A percentile compares a stretch with the other conserved stretches of the same genome.
These are phyloP conservation scores for Drosophila mercatorum DNA, from an alignment of 2,888 invertebrate genomes.

Conservation along the genomic window DNA sequence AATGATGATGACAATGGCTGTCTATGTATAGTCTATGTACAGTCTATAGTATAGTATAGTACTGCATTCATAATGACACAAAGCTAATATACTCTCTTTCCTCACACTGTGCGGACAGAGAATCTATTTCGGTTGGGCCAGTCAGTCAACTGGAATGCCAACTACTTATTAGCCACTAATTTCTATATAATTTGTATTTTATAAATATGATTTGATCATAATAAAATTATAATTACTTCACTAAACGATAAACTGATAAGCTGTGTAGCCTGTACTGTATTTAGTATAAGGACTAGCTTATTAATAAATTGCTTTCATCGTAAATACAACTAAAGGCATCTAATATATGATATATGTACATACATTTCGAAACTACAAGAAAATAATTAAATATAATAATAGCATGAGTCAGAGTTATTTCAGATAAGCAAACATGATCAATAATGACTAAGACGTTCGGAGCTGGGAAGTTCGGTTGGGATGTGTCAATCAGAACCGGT, in stretches of 20 bases:
- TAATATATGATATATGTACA: no score
- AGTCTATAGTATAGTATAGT: no score
- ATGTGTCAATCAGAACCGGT: conserved; percentile 37
- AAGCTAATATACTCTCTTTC: neutral
- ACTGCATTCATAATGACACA: neutral
- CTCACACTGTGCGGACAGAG: neutral
- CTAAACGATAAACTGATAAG: neutral
- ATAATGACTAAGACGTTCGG: conserved; percentile 43
- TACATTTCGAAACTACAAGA: neutral
- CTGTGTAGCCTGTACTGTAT: no score
- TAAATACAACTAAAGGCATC: neutral
- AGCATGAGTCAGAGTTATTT: conserved; percentile 39
- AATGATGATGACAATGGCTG: no score
- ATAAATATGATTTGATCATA: neutral
- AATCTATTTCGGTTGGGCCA: neutral
- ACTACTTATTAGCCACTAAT: neutral
- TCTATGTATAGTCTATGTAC: no score
- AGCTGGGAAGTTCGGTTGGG: conserved; percentile 13
- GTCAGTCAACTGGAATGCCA: neutral
- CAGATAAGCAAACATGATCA: conserved; percentile 34
- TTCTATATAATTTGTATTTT: neutral
- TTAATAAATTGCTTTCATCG: neutral
- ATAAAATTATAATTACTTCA: neutral
- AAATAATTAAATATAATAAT: neutral
- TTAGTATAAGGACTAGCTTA: no score